Conservation (phyloP, 2,113 vertebrate genomes). For the Xerus inauris region DNA sequence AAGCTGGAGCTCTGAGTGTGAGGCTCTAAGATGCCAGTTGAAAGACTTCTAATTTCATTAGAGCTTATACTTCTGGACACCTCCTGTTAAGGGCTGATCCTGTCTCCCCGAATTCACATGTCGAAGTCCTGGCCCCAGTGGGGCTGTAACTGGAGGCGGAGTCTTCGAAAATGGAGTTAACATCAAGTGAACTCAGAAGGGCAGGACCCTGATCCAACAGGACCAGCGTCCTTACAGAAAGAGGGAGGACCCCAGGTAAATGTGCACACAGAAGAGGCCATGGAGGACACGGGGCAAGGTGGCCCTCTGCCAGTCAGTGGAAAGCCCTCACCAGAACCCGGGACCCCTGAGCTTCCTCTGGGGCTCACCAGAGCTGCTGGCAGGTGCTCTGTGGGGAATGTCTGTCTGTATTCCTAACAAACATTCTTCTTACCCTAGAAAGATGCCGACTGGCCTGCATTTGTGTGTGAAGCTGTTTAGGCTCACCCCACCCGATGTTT, state of each 20-base stretch:
- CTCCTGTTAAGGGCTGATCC: background rate
- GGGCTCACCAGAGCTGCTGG: background rate
- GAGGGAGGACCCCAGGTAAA: background rate
- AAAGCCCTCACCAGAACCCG: background rate
- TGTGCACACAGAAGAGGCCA: background rate
- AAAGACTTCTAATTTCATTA: background rate
- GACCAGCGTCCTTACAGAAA: background rate
- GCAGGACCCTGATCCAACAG: background rate
- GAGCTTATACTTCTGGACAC: background rate
- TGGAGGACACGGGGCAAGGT: background rate
- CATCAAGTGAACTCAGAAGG: background rate
- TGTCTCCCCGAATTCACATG: background rate
- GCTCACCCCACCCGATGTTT: background rate
- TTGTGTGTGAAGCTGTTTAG: background rate
- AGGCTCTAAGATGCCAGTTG: too few species aligned
- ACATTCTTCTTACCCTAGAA: background rate
- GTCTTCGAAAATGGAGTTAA: background rate
- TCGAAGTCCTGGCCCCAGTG: background rate
- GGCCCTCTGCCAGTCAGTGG: fast-evolving
- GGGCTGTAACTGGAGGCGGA: background rate
- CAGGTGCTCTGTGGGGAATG: background rate
- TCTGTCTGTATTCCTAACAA: background rate
- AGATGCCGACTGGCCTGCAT: background rate
- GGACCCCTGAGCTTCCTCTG: background rate
- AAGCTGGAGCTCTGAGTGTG: background rate